Conservation (phyloP, 1,140 invertebrate genomes). For the Brachionus calyciflorus region DNA sequence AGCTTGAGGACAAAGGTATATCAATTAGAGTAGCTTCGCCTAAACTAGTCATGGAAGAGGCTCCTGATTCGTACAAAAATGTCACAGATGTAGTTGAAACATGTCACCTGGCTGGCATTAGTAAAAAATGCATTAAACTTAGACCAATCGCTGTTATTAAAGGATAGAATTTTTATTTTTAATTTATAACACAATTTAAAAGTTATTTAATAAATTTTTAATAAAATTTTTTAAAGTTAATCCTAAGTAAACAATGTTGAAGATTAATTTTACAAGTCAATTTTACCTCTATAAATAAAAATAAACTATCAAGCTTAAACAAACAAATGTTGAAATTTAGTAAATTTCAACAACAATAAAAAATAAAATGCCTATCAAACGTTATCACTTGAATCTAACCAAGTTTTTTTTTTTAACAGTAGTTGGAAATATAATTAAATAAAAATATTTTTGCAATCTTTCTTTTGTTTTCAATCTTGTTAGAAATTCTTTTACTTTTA, state of each 20-base stretch:
- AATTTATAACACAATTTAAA: too few relatives aligned
- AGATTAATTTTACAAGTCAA: too few relatives aligned
- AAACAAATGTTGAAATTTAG: too few relatives aligned
- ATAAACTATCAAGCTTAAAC: too few relatives aligned
- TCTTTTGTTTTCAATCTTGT: not conserved
- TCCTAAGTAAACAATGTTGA: too few relatives aligned
- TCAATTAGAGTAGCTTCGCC: slow-evolving; percentile 96
- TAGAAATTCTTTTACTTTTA: not conserved
- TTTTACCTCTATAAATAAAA: too few relatives aligned
- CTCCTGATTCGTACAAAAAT: slow-evolving; percentile 98
- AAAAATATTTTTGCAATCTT: slow-evolving; percentile 13
- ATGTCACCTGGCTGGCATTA: slow-evolving; percentile 93
- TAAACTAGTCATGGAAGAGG: slow-evolving; percentile 99
- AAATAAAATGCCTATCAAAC: not conserved
- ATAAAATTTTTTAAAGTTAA: too few relatives aligned
- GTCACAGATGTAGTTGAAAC: slow-evolving; percentile 99
- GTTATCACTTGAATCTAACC: slow-evolving; percentile 1
- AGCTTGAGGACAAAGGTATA: slow-evolving; percentile 84
- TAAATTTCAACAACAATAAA: too few relatives aligned
- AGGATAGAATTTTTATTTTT: slow-evolving; percentile 64
- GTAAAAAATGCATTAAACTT: slow-evolving; percentile 93
- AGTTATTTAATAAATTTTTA: too few relatives aligned
- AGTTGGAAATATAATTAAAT: slow-evolving; percentile 19
- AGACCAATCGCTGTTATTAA: slow-evolving; percentile 98
- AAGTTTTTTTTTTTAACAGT: not conserved